Evolutionary conservation across 2,888 invertebrate species (phyloP).

Genomic region (Andrena hattorfiana): DNA sequence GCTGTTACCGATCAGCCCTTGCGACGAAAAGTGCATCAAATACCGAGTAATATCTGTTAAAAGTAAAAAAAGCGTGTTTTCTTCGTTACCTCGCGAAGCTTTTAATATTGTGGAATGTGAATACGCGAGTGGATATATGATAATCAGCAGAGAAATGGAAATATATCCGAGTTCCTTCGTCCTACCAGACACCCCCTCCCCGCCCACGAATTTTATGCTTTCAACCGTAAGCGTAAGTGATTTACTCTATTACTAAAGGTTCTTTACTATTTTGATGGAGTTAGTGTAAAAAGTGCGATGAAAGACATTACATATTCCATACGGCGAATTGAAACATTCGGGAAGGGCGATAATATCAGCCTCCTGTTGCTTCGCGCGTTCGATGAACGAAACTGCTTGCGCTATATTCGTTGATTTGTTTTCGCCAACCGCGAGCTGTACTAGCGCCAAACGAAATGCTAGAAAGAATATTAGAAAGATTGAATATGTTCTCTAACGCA

Average conservation of each 20-base stretch:
- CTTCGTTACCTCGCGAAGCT: not conserved
- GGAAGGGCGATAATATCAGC: constrained; percentile 90
- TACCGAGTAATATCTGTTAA: not conserved
- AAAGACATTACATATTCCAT: constrained; percentile 90
- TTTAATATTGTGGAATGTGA: not conserved
- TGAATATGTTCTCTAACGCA: not conserved
- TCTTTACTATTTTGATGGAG: not conserved
- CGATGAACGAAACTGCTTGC: constrained; percentile 90
- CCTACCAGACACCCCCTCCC: not conserved
- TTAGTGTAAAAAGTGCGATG: not conserved
- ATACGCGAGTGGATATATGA: not conserved
- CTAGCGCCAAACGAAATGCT: constrained; percentile 91
- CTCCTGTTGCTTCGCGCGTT: constrained; percentile 88
- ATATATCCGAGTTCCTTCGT: not conserved
- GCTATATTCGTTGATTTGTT: constrained; percentile 92
- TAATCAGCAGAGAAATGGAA: not conserved
- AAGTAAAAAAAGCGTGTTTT: not conserved
- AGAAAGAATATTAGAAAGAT: constrained; percentile 54
- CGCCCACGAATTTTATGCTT: not conserved
- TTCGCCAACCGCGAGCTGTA: constrained; percentile 92
- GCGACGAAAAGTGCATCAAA: not conserved
- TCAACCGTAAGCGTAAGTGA: not conserved
- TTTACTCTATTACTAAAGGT: not conserved
- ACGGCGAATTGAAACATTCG: constrained; percentile 98
- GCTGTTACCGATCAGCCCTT: not conserved